Conservation (phyloP, 2,888 invertebrate genomes). For the Noctua comes region DNA sequence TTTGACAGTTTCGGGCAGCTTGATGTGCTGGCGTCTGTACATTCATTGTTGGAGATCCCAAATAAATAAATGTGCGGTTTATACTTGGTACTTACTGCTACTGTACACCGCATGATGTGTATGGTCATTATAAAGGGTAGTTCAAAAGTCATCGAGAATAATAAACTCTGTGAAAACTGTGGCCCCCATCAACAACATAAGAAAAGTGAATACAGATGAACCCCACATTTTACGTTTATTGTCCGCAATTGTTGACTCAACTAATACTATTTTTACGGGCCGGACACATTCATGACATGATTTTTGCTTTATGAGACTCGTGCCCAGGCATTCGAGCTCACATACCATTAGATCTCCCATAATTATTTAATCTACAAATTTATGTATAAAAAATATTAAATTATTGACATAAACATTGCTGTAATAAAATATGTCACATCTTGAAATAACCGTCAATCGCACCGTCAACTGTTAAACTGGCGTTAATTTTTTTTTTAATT, state of each 20-base stretch:
- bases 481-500: too few relatives aligned
- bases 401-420: neutral
- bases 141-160: constrained; percentile 69
- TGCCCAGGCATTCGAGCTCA: constrained; percentile 73
- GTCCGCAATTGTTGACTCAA: constrained; percentile 71
- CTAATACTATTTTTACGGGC: constrained; percentile 80
- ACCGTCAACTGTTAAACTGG: neutral
- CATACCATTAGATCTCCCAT: constrained; percentile 61
- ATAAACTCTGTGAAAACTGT: constrained; percentile 70
- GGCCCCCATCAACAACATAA: constrained; percentile 73
- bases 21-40: too few relatives aligned
- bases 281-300: constrained; percentile 74
- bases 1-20: too few relatives aligned
- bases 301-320: too few relatives aligned
- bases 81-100: constrained; percentile 74
- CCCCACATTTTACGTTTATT: constrained; percentile 67
- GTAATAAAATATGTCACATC: neutral
- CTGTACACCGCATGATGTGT: constrained; percentile 76
- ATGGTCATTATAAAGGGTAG: constrained; percentile 61
- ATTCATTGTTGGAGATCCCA: neutral
- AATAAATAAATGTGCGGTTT: neutral
- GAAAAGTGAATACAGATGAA: constrained; percentile 71
- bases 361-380: constrained; percentile 1
- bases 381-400: neutral
- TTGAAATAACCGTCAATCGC: constrained; percentile 20